Base-by-base conservation (phyloP, 1,140 invertebrate species). In the Drosophila sturtevanti region DNA sequence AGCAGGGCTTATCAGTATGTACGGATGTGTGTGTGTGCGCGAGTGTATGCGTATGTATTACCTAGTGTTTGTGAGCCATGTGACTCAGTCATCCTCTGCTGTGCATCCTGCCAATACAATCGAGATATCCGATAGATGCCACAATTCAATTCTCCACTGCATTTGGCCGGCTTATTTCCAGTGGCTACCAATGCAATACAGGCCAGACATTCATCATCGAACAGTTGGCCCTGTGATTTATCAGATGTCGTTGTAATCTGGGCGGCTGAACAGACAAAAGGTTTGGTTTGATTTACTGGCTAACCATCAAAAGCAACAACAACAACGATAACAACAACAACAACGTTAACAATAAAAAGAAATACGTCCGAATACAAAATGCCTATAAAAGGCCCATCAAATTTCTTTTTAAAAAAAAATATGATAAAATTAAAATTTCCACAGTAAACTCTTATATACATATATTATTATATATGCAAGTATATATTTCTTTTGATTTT, bases 61-160 rank as follows among this genome's bases (percentile, higher is more conserved):
- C 72, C 72, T 51, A 9, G 51, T 14, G 58, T 12, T 31, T 31
- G 27, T 31, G 7, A 31, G 27, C 27, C 6, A n/a, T 68, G 58
- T 48, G 37, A 16, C 37, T 75, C 51, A 31, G 14, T 4, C 35
- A 48, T 38, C 22, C 5, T 16, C 21, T 37, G 37, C 52, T 51
- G 27, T 48, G 84, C 77, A 63, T 92, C 91, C 59, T 67, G 35
- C 81, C 90, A 92, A 65, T 91, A 92, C 4, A 22, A 24, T 31
- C 6, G 60, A 24, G 75, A 90, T 66, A 91, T 91, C 52, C 81
- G 73, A 78, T 77, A 92, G 62, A 84, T 64, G 58, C 91, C 89
- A 76, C 82, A 92, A 9, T 44, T 58, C 21, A 6, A 31, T 11
- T 35, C 11, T 1, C 18, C 21, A 16, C 59, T 51, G 48, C 89